A percentile compares a stretch with the other conserved stretches of the same genome.
Conservation (phyloP, 2,888 invertebrate species). For the Stenchaetothrips biformis region DNA sequence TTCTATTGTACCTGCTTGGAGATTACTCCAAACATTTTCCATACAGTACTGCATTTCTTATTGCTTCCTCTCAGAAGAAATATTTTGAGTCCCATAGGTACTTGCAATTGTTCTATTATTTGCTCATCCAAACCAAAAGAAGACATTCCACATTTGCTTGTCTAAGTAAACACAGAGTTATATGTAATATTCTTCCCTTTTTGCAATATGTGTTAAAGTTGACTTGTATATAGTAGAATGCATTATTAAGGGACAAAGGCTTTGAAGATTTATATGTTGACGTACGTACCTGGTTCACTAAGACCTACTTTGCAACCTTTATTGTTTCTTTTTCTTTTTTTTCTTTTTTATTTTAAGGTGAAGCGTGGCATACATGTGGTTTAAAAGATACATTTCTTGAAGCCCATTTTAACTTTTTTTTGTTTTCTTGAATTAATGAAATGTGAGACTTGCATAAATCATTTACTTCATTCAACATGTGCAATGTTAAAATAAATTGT, state of each 20-base stretch:
- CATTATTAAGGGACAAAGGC: neutral
- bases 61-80: neutral
- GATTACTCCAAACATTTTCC: constrained; percentile 8
- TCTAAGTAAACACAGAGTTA: neutral
- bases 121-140: neutral
- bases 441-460: neutral
- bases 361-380: neutral
- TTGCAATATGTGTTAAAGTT: constrained; percentile 1
- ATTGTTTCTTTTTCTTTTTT: neutral
- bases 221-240: constrained; percentile 7
- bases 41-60: neutral
- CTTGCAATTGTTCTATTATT: constrained; percentile 8
- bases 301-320: neutral
- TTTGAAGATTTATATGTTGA: neutral
- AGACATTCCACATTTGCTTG: constrained; percentile 14
- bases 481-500: constrained; percentile 7
- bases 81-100: neutral
- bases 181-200: neutral
- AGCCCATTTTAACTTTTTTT: constrained; percentile 10
- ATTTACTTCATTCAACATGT: neutral
- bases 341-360: neutral
- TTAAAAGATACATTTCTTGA: neutral
- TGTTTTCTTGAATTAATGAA: neutral
- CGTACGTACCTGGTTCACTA: neutral
- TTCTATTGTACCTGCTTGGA: constrained; percentile 11